These are phyloP conservation scores for Eospalax fontanierii DNA, from an alignment of 2,797 vertebrate species.

Conservation along the genomic window DNA sequence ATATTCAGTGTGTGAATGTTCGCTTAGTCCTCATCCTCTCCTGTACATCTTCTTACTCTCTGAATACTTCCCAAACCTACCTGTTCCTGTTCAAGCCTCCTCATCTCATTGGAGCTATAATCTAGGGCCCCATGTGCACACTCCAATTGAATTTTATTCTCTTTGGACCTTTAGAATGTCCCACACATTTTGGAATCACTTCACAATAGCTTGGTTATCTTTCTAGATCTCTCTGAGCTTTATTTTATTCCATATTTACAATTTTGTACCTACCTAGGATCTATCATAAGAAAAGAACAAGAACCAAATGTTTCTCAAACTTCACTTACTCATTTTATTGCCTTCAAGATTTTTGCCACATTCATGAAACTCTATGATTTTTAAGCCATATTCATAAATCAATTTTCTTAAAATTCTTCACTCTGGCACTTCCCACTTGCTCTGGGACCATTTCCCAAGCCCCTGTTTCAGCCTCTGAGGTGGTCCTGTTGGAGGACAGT, in stretches of 20 bases:
- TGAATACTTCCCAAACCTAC: background rate
- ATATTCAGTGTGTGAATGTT: background rate
- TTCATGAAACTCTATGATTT: conserved; percentile 40
- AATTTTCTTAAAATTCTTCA: conserved; percentile 45
- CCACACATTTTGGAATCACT: conserved; percentile 22
- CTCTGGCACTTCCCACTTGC: conserved; percentile 14
- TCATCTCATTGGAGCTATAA: background rate
- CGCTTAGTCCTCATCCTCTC: background rate
- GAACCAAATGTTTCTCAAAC: conserved; percentile 42
- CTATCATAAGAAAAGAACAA: conserved; percentile 6
- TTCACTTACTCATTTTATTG: background rate
- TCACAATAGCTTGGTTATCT: conserved; percentile 33
- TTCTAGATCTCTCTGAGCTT: conserved; percentile 2
- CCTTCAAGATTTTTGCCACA: background rate
- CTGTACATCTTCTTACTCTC: background rate
- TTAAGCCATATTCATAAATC: conserved; percentile 28
- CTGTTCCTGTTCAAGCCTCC: background rate
- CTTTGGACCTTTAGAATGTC: conserved; percentile 19
- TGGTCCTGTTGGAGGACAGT: conserved; percentile 26
- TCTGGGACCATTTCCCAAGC: conserved; percentile 18
- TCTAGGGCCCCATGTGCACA: background rate
- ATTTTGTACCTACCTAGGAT: conserved; percentile 4
- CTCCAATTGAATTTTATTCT: background rate
- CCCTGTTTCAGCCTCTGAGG: conserved; percentile 16
- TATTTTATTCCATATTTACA: conserved; percentile 55